Conservation (phyloP, 2,888 invertebrate species). For the Pedicia rivosa region DNA sequence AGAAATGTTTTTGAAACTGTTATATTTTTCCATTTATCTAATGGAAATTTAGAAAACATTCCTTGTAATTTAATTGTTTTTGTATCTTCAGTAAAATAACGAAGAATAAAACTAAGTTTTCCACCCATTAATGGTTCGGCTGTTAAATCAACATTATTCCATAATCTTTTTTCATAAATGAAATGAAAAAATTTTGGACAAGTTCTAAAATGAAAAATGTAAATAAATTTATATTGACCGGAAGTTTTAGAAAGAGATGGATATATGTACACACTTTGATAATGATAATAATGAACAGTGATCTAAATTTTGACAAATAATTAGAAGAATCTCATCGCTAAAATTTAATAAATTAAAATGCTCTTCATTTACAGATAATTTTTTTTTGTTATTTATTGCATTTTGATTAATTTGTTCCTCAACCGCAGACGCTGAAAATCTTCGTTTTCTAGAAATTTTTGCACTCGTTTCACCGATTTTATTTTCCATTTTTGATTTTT, state of each 20-base stretch:
- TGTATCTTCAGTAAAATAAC: conserved; percentile 22
- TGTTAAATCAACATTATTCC: conserved; percentile 25
- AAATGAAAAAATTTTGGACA: conserved; percentile 23
- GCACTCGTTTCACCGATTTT: too few species aligned
- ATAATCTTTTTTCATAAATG: conserved; percentile 24
- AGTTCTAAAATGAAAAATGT: conserved; percentile 16
- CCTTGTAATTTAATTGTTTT: conserved; percentile 24
- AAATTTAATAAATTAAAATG: conserved; percentile 11
- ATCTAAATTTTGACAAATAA: conserved; percentile 27
- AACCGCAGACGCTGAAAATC: too few species aligned
- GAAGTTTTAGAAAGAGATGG: neutral
- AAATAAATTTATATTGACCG: neutral
- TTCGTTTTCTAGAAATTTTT: too few species aligned
- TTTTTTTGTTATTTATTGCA: too few species aligned
- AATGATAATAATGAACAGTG: conserved; percentile 21
- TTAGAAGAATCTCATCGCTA: conserved; percentile 26
- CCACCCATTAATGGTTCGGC: conserved; percentile 19
- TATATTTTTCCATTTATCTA: conserved; percentile 13
- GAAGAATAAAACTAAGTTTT: conserved; percentile 19
- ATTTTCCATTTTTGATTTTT: too few species aligned
- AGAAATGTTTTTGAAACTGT: conserved; percentile 20
- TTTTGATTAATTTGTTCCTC: too few species aligned
- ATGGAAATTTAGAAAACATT: conserved; percentile 16
- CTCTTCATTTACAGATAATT: neutral
- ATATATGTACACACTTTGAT: conserved; percentile 19